Evolutionary conservation across 23 tunicate species (phyloP).

Genomic region (Styela clava): DNA sequence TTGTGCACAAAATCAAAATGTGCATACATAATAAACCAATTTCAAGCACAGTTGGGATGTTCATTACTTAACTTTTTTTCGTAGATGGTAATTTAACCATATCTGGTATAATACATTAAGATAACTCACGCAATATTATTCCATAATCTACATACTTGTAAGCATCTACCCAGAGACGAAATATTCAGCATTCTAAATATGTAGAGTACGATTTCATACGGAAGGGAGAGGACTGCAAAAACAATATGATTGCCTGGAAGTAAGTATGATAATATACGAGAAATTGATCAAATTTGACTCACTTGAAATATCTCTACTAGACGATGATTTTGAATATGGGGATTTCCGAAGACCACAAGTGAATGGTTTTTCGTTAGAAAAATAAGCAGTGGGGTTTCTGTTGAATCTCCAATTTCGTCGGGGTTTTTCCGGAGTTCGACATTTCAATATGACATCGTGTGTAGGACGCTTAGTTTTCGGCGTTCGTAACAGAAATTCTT

Average conservation of each 20-base stretch:
- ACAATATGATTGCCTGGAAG: too few species aligned
- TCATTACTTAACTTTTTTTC: too few species aligned
- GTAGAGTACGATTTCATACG: conserved; percentile 26
- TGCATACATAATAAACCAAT: too few species aligned
- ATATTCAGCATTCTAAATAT: conserved; percentile 21
- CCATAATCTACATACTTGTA: conserved; percentile 82
- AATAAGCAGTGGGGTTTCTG: not conserved
- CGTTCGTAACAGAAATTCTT: not conserved
- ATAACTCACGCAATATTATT: conserved; percentile 80
- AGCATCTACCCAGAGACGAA: conserved; percentile 32
- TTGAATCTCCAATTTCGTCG: not conserved
- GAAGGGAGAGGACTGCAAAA: conserved; percentile 9
- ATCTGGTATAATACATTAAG: too few species aligned
- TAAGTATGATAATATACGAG: not conserved
- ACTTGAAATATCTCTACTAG: not conserved
- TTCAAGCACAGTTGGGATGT: too few species aligned
- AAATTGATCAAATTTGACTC: not conserved
- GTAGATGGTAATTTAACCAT: too few species aligned
- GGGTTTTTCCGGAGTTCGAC: conserved; percentile 28
- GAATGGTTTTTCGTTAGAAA: not conserved
- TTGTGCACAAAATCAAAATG: too few species aligned
- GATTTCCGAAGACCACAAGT: not conserved
- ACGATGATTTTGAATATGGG: not conserved
- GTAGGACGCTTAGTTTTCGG: conserved; percentile 26
- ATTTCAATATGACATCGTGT: not conserved